Conservation (phyloP, 2,888 invertebrate species). For the Scotopteryx bipunctaria region DNA sequence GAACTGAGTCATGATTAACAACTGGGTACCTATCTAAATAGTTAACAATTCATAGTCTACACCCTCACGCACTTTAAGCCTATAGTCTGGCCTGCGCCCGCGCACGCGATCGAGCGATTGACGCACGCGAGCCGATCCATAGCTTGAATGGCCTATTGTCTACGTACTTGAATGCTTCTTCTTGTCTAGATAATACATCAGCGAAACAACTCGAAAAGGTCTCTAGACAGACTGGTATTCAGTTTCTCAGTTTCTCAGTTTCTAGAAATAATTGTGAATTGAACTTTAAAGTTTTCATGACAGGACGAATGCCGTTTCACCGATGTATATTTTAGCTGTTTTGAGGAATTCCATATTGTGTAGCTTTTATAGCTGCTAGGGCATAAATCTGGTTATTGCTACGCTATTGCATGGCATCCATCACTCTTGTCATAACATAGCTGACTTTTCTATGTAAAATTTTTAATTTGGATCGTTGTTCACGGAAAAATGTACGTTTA, state of each 20-base stretch:
- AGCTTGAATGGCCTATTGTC: constrained; percentile 50
- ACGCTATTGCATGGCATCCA: constrained; percentile 20
- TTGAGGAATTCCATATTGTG: constrained; percentile 8
- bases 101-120: constrained; percentile 39
- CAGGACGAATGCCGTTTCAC: constrained; percentile 1
- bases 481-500: constrained; percentile 6
- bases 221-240: constrained; percentile 17
- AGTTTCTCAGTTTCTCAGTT: no score
- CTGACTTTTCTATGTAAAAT: constrained; percentile 5
- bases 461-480: constrained; percentile 14
- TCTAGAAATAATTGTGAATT: constrained; percentile 12
- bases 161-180: constrained; percentile 29
- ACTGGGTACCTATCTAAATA: constrained; percentile 9
- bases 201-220: constrained; percentile 16
- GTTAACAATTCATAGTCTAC: constrained; percentile 8
- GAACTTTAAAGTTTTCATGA: constrained; percentile 17
- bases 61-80: constrained; percentile 28
- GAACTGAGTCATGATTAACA: constrained; percentile 12
- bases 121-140: constrained; percentile 45
- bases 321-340: constrained; percentile 4
- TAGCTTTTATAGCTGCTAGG: constrained; percentile 3
- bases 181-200: constrained; percentile 17
- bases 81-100: constrained; percentile 26
- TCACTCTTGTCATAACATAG: constrained; percentile 11
- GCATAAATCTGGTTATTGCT: constrained; percentile 14